Conservation (phyloP, 2,113 vertebrate genomes). For the Sapajus apella region DNA sequence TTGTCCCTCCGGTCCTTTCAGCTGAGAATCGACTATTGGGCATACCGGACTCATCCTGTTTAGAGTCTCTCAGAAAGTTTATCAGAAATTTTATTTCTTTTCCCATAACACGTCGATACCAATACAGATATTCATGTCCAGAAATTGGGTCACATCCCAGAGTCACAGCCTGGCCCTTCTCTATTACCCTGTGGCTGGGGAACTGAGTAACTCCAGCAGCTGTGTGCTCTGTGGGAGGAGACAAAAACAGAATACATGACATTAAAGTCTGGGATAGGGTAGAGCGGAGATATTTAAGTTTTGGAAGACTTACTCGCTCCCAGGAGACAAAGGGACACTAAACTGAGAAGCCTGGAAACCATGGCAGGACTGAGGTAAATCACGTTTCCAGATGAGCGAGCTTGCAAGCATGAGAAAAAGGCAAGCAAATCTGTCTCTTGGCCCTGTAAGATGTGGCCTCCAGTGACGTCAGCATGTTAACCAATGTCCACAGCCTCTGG, state of each 20-base stretch:
- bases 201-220: not conserved
- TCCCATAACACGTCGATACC: not conserved
- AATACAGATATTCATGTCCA: not conserved
- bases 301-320: not conserved
- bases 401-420: not conserved
- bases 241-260: not conserved
- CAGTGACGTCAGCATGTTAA: not conserved
- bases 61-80: not conserved
- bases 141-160: not conserved
- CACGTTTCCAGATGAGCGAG: not conserved
- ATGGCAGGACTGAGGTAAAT: not conserved
- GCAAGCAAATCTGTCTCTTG: not conserved
- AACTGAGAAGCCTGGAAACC: not conserved
- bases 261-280: not conserved
- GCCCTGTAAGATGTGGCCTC: not conserved
- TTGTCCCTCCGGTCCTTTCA: accelerated
- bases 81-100: not conserved
- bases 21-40: not conserved
- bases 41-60: not conserved
- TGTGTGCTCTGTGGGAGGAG: not conserved
- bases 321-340: not conserved
- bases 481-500: not conserved
- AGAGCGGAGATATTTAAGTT: not conserved
- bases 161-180: not conserved
- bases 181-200: not conserved